Base-by-base conservation (phyloP, 2,797 vertebrate genomes). In the Odontamblyopus rebecca region DNA sequence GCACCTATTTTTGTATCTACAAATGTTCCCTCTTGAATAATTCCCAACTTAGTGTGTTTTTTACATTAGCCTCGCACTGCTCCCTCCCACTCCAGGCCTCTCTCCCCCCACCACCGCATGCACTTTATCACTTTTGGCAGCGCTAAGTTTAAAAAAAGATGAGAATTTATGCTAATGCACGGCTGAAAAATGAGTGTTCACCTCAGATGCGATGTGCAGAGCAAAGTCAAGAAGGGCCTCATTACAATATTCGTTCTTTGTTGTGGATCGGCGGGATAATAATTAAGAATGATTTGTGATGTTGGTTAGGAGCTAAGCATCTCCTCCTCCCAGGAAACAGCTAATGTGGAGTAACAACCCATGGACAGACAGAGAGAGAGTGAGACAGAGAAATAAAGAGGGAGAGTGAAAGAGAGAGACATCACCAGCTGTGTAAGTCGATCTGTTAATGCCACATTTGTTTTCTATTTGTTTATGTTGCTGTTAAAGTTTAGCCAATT, bases 281-380 rank as follows among this genome's bases (percentile, higher is more conserved):
- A 92, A 93, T 92, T 92, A 91, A 86, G 85, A 92, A 91, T 93
- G 91, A 94, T 94, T 93, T 92, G 93, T 93, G 88, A 86, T 88
- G 88, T 73, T 80, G 77, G 85, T 83, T 83, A 65, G 76, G 83
- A 89, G 85, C 75, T 68, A 71, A 76, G 70, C 65, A 68, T 73
- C 78, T 73, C 81, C 78, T 76, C 38, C 76, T 79, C 76, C 50
- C 32, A 44, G 73, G 51, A 79, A 81, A 82, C 67, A 82, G 64
- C 73, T 79, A 69, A 79, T 83, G 50, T 48, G 59, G 16, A 54
- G 53, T 69, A 74, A 50, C 61, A 29, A 4, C 62, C 53, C 69
- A 73, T 59, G 67, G 66, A 75, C 61, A 72, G 71, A 71, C 66
- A 65, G 30, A 53, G 67, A 70, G 75, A 72, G 15, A 27, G 44